Base-by-base conservation (phyloP, 2,113 vertebrate species). In the Mormoops blainvillei region DNA sequence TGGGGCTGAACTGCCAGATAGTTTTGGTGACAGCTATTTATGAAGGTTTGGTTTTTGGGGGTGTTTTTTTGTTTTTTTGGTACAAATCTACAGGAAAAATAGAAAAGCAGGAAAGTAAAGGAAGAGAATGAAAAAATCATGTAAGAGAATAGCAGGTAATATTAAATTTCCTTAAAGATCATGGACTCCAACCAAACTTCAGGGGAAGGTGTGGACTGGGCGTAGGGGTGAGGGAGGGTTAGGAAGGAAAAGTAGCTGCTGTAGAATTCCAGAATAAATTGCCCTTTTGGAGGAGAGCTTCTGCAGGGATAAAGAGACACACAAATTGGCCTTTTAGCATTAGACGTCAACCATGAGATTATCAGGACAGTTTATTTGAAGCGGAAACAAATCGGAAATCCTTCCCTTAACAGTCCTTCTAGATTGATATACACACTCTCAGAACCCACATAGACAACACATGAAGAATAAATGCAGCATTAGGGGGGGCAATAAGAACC, bases 331-430 rank as follows among this genome's bases (percentile, higher is more conserved):
- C 97, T 98, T 95, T 96, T 80, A 98, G 97, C 97, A 94, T 98
- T 95, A 97, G 90, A 97, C 94, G 43, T 97, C 97, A 97, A 97
- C 97, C 94, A 92, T 87, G 63, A 98, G 98, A 98, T 99, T 98
- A 98, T 98, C 98, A 91, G 97, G 65, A 96, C 94, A 96, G 97
- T 98, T 98, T 98, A 98, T 98, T 98, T 97, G 98, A 98, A 98
- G 97, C 97, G 98, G 98, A 98, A 99, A 98, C 96, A 61, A 98
- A 98, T 98, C 97, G 98, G 98, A 98, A 98, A 98, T 98, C 97
- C 98, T 98, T 98, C 97, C 98, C 97, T 98, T 98, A 97, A 97
- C 96, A 98, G 97, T 95, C 83, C 94, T 97, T 98, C 95, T 54
- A 97, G 97, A 96, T 28, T 85, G 84, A 96, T 31, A 93, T 61